phyloP scores from a whole-genome alignment of 2,113 vertebrate species.

The Bufo bufo region DNA sequence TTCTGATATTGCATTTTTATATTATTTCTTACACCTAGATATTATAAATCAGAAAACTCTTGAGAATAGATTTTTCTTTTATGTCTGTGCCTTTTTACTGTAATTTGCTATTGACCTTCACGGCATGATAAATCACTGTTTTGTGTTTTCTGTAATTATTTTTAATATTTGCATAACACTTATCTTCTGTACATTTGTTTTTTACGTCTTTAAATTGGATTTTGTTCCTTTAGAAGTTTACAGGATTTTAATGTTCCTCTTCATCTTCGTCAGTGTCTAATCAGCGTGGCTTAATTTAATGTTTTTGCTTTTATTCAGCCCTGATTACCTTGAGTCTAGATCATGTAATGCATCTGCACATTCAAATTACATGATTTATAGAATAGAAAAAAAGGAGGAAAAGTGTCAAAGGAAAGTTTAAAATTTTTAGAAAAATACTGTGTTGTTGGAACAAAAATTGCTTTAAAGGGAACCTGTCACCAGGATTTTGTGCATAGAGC shows the following conservation, averaged over 20 bases:
- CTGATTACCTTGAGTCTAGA: not conserved
- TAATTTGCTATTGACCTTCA: conserved; percentile 28
- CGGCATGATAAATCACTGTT: conserved; percentile 3
- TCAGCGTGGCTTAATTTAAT: not conserved
- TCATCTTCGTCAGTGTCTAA: conserved; percentile 20
- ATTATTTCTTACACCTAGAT: not conserved
- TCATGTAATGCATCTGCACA: not conserved
- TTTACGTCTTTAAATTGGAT: conserved; percentile 7
- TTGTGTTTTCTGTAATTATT: conserved; percentile 29
- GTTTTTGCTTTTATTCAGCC: not conserved
- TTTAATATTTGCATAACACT: not conserved
- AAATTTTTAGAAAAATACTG: too few species aligned
- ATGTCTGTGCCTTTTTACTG: not conserved
- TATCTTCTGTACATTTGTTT: not conserved
- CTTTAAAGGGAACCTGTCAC: too few species aligned
- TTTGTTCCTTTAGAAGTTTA: conserved; percentile 11
- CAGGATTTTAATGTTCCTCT: not conserved
- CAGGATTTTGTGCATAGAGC: too few species aligned
- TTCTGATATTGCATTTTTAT: not conserved
- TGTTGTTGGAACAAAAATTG: too few species aligned
- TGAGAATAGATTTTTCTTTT: conserved; percentile 7
- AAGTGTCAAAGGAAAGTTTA: not conserved
- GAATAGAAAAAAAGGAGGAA: not conserved
- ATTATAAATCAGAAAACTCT: not conserved
- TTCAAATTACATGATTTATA: not conserved